phyloP scores from a whole-genome alignment of 2,888 invertebrate species.

The Vandiemenella viatica region DNA sequence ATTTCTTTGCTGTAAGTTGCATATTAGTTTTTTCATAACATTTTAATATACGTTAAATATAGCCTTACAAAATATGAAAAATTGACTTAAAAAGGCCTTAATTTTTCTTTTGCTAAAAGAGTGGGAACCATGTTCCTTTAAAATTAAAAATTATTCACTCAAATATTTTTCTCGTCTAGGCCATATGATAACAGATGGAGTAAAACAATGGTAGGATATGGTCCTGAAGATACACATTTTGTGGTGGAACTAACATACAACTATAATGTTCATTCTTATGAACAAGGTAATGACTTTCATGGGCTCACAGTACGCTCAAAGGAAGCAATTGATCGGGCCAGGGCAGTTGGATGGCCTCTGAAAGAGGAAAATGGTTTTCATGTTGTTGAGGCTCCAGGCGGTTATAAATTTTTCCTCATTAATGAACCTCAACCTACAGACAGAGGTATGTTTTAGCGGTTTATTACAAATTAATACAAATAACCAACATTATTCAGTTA shows the following conservation, averaged over 20 bases:
- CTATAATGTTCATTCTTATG: slow-evolving; percentile 79
- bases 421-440: slow-evolving; percentile 52
- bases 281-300: slow-evolving; percentile 80
- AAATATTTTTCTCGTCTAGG: too few relatives aligned
- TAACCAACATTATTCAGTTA: not conserved
- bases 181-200: slow-evolving; percentile 97
- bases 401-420: slow-evolving; percentile 71
- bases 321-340: slow-evolving; percentile 58
- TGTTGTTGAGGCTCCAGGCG: slow-evolving; percentile 74
- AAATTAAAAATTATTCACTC: too few relatives aligned
- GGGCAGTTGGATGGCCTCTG: slow-evolving; percentile 54
- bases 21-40: too few relatives aligned
- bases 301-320: slow-evolving; percentile 72
- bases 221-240: slow-evolving; percentile 86
- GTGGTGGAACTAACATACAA: slow-evolving; percentile 95
- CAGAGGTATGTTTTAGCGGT: slow-evolving; percentile 42
- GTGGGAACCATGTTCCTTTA: too few relatives aligned
- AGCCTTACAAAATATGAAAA: too few relatives aligned
- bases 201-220: slow-evolving; percentile 98
- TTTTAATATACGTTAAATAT: too few relatives aligned
- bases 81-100: too few relatives aligned
- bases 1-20: too few relatives aligned
- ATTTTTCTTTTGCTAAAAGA: too few relatives aligned
- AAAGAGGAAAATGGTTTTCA: slow-evolving; percentile 42
- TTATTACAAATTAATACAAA: not conserved